A percentile compares a stretch with the other conserved stretches of the same genome.
Evolutionary conservation across 2,113 vertebrate species (phyloP).

Genomic region (Xiphophorus maculatus): DNA sequence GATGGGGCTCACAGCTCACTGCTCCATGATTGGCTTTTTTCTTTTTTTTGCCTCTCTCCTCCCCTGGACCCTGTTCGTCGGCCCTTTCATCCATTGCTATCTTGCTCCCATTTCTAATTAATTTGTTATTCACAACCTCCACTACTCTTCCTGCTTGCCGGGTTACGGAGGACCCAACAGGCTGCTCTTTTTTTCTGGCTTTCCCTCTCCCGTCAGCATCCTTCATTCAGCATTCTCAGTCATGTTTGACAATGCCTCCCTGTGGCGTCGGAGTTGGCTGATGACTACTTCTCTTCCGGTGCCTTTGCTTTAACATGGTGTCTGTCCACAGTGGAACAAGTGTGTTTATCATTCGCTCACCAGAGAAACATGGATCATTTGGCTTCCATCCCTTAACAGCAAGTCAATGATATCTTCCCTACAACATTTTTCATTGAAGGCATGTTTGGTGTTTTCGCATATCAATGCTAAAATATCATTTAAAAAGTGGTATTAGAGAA

Average conservation of each 20-base stretch:
- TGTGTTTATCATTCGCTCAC: conserved; percentile 57
- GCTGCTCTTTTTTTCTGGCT: conserved; percentile 28
- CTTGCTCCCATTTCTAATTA: conserved; percentile 83
- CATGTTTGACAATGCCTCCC: conserved; percentile 66
- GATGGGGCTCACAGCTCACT: conserved; percentile 87
- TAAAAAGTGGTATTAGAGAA: background rate
- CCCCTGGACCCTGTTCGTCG: conserved; percentile 63
- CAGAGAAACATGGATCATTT: conserved; percentile 48
- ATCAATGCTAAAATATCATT: background rate
- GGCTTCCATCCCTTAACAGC: conserved; percentile 56
- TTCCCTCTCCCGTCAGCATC: conserved; percentile 24
- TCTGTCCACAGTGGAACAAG: conserved; percentile 43
- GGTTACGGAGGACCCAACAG: conserved; percentile 53
- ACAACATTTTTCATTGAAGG: background rate
- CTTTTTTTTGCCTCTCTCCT: conserved; percentile 57
- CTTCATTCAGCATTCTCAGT: conserved; percentile 55
- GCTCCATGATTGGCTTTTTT: conserved; percentile 80
- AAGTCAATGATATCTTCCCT: conserved; percentile 25
- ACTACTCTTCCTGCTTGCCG: conserved; percentile 50
- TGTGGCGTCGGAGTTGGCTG: conserved; percentile 65
- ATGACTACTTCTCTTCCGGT: conserved; percentile 59
- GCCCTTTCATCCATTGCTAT: conserved; percentile 77
- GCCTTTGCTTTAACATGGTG: conserved; percentile 57
- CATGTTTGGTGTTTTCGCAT: background rate
- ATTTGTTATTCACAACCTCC: conserved; percentile 81